These are phyloP conservation scores for Polypedilum pembai DNA, from an alignment of 1,140 invertebrate genomes.

Conservation along the genomic window DNA sequence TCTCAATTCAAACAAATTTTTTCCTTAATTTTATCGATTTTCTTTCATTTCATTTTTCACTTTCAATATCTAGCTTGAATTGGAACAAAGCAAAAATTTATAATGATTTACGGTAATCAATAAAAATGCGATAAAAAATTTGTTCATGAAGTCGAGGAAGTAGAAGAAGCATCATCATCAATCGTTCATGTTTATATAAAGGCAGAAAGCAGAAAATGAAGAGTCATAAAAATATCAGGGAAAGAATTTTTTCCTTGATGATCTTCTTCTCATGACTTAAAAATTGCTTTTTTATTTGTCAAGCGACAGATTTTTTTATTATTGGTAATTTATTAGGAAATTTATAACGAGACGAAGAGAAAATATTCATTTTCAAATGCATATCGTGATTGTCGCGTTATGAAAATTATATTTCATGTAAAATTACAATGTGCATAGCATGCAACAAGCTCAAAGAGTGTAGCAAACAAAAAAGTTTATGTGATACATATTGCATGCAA, in stretches of 20 bases:
- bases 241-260: background rate
- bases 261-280: background rate
- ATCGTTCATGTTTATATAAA: background rate
- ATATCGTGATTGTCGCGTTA: background rate
- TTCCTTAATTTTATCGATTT: too few relatives aligned
- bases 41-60: too few relatives aligned
- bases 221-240: background rate
- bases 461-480: conserved; percentile 5
- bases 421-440: conserved; percentile 11
- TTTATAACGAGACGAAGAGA: background rate
- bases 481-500: conserved; percentile 5
- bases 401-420: background rate
- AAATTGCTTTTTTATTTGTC: conserved; percentile 8
- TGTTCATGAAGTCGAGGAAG: background rate
- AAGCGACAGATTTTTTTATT: conserved; percentile 9
- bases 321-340: background rate
- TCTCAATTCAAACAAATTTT: too few relatives aligned
- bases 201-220: conserved; percentile 13
- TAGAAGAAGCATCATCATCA: too few relatives aligned
- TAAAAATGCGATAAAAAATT: background rate
- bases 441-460: background rate
- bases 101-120: conserved; percentile 18
- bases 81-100: background rate
- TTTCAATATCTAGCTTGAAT: too few relatives aligned
- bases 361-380: background rate